Base-by-base conservation (phyloP, 1,140 invertebrate species). In the Mercenaria mercenaria region DNA sequence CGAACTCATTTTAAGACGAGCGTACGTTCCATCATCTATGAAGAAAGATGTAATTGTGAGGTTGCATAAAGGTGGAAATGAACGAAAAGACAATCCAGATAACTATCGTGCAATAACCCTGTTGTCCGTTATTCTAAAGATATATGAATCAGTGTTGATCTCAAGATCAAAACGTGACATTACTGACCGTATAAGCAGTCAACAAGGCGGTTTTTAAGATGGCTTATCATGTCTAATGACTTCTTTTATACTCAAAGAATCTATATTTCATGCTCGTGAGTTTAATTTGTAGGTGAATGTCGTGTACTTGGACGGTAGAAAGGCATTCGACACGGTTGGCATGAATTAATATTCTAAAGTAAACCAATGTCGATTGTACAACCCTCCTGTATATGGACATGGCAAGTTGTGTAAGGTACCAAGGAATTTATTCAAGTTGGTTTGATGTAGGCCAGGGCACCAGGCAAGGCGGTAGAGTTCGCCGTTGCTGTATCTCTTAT, bases 171-270 rank as follows among this genome's bases (percentile, higher is more conserved):
- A 76, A 76, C 11, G 20, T 39, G n/a, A 76, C 11, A 76, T 76
- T 43, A 37, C 39, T 20, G 11, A 10, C 15, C 18, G 11, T 20
- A 76, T 76, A 11, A 76, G 39, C 26, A 76, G n/a, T 15, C 39
- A 76, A 43, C 72, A 76, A 76, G 72, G 72, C 20, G 72, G 72
- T 20, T 76, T 76, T 41, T 37, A 76, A 76, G 11, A 76, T 37
- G 72, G 72, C 23, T 26, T 76, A 1, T n/a, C 34, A 13, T 76
- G 72, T 37, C 39, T 76, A 43, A 76, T 76, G 72, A 43, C 72
- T 11, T 76, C 72, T 10, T 76, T 76, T 26, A 76, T 43, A 20
- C 26, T 76, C 20, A 32, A 37, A 39, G 72, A 76, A 76, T 13
- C 11, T 39, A 41, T 76, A 41, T 76, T 39, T 76, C 39, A 10